Percentiles rank a stretch among this genome's conserved stretches.
phyloP scores from a whole-genome alignment of 2,113 vertebrate genomes.

The Datnioides undecimradiatus region DNA sequence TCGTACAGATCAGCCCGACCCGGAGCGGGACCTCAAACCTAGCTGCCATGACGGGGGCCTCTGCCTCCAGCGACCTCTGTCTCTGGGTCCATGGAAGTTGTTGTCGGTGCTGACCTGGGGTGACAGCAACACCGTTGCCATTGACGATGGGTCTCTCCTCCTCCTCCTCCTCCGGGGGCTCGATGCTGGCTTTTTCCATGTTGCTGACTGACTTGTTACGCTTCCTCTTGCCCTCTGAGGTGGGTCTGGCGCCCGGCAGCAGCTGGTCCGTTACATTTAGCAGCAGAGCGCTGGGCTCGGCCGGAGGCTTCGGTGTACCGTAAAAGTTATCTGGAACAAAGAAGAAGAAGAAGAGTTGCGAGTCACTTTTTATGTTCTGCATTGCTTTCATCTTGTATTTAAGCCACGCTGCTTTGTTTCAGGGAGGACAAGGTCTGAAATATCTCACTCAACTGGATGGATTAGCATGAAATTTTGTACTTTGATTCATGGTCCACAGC shows the following conservation, averaged over 20 bases:
- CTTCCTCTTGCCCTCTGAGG: slow-evolving; percentile 94
- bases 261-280: slow-evolving; percentile 98
- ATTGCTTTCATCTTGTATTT: too few relatives aligned
- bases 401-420: neutral
- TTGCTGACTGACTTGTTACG: slow-evolving; percentile 99
- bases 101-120: slow-evolving; percentile 88
- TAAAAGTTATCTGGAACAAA: slow-evolving; percentile 93
- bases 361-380: neutral
- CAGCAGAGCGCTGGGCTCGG: slow-evolving; percentile 92
- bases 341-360: neutral
- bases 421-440: neutral
- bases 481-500: neutral
- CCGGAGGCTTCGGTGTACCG: slow-evolving; percentile 96
- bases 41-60: slow-evolving; percentile 19
- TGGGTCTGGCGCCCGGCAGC: slow-evolving; percentile 94
- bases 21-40: slow-evolving; percentile 14
- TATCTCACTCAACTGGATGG: neutral
- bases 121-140: slow-evolving; percentile 90
- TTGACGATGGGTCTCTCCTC: slow-evolving; percentile 95
- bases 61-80: neutral
- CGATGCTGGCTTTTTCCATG: slow-evolving; percentile 97
- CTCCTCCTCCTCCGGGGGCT: slow-evolving; percentile 95
- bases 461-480: neutral
- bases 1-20: slow-evolving; percentile 8
- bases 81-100: slow-evolving; percentile 10